A percentile compares a stretch with the other conserved stretches of the same genome.
Conservation (phyloP, 2,113 vertebrate species). For the Myrmecophaga tridactyla region DNA sequence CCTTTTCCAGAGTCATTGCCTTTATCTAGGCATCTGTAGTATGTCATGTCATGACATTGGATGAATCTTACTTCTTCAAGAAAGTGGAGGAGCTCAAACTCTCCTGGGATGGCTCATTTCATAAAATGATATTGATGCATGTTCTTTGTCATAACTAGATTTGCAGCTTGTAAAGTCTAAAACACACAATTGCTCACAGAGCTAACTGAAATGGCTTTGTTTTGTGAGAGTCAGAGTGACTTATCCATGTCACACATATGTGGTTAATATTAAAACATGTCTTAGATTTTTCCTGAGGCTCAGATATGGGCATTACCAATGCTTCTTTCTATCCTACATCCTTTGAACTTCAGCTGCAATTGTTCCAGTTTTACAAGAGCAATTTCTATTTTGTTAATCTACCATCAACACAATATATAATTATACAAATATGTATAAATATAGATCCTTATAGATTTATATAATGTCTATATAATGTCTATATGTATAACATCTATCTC, state of each 20-base stretch:
- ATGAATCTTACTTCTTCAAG: background rate
- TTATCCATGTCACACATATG: background rate
- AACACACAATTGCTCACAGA: background rate
- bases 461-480: too few species aligned
- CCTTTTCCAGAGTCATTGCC: background rate
- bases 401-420: background rate
- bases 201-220: background rate
- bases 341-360: background rate
- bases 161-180: background rate
- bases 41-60: background rate
- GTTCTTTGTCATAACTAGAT: background rate
- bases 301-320: background rate
- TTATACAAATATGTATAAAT: background rate
- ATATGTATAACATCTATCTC: too few species aligned
- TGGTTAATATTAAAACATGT: background rate
- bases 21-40: background rate
- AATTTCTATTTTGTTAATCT: constrained; percentile 38
- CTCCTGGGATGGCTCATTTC: background rate
- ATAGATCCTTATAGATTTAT: too few species aligned
- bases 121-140: background rate
- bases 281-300: background rate
- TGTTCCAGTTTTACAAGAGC: background rate
- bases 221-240: background rate
- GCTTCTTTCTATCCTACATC: background rate
- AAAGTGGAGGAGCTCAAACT: background rate